Evolutionary conservation across 2,113 vertebrate species (phyloP).

Genomic region (Lophura nycthemera): DNA sequence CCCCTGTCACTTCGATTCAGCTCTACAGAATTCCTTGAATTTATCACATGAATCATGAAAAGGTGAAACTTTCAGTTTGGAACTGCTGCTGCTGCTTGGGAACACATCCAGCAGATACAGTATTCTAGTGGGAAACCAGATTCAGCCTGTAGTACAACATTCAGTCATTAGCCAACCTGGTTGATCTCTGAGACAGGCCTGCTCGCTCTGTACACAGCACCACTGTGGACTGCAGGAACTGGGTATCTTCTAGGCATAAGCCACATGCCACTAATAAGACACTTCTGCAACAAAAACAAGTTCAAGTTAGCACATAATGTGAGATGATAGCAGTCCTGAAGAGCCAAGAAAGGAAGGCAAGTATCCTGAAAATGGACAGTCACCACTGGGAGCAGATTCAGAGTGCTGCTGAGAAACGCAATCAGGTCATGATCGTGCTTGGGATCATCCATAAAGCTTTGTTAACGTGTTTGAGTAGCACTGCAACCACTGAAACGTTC

Average conservation of each 20-base stretch:
- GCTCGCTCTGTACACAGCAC: slow-evolving; percentile 61
- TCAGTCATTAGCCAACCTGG: slow-evolving; percentile 78
- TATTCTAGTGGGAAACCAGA: fast-evolving
- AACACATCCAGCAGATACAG: not conserved
- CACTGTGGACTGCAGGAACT: slow-evolving; percentile 60
- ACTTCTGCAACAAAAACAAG: slow-evolving; percentile 75
- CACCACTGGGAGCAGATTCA: not conserved
- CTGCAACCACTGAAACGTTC: not conserved
- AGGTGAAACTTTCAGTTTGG: not conserved
- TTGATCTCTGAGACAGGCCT: slow-evolving; percentile 45
- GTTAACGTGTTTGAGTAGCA: not conserved
- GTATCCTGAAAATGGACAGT: not conserved
- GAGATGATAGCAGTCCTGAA: not conserved
- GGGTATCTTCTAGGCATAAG: slow-evolving; percentile 73
- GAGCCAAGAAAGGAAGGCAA: not conserved
- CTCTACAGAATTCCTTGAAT: not conserved
- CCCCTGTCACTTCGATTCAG: not conserved
- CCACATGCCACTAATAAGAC: slow-evolving; percentile 75
- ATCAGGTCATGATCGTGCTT: not conserved
- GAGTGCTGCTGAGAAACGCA: not conserved
- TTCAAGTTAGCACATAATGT: fast-evolving
- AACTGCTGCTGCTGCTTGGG: not conserved
- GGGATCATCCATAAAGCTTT: not conserved
- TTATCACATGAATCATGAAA: not conserved
- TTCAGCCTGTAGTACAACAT: fast-evolving